phyloP scores from a whole-genome alignment of 30 jellyfish, hydroid and myxozoan genomes.

The Haliclystus octoradiatus region DNA sequence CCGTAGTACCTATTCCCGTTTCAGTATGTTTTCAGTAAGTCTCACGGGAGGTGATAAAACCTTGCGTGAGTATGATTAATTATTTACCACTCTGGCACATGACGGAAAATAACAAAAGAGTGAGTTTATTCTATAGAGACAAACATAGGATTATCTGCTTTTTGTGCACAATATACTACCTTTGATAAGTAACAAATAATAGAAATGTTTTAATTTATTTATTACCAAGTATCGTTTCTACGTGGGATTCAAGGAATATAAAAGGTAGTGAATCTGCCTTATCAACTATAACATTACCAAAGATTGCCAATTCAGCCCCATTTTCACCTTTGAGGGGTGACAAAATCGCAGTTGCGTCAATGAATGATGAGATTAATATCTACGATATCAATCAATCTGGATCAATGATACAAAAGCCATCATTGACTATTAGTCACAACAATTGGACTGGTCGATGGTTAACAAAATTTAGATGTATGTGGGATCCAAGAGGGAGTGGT shows the following conservation, averaged over 20 bases:
- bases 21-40: too few species aligned
- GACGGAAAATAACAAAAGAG: too few species aligned
- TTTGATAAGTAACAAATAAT: too few species aligned
- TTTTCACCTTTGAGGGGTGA: background rate
- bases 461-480: constrained; percentile 76
- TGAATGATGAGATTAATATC: background rate
- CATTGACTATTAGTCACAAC: constrained; percentile 39
- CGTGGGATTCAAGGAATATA: background rate
- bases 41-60: too few species aligned
- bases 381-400: background rate
- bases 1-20: too few species aligned
- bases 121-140: too few species aligned
- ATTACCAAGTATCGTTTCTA: background rate
- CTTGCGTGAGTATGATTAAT: too few species aligned
- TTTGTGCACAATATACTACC: too few species aligned
- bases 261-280: background rate
- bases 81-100: too few species aligned
- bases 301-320: background rate
- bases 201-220: too few species aligned
- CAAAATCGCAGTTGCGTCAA: background rate
- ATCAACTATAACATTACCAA: background rate
- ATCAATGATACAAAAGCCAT: background rate
- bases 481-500: constrained; percentile 86
- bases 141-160: too few species aligned
- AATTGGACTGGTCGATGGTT: constrained; percentile 94